phyloP scores from a whole-genome alignment of 23 tunicate species.

The Halocynthia roretzi region DNA sequence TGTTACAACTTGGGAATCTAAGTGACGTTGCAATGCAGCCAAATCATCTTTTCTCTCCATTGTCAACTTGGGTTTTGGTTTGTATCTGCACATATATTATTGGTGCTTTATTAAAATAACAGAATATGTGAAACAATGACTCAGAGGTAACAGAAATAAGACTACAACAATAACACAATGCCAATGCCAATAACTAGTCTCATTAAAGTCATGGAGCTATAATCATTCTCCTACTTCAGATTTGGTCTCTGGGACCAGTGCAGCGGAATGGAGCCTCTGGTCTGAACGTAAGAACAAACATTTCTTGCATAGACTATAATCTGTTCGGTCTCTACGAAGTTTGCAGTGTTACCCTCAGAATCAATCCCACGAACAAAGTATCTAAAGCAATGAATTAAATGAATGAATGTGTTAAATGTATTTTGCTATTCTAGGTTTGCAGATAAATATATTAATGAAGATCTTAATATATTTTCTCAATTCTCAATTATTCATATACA shows the following conservation, averaged over 20 bases:
- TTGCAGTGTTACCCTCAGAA: constrained; percentile 80
- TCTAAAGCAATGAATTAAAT: background rate
- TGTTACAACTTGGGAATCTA: constrained; percentile 60
- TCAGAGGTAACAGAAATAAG: background rate
- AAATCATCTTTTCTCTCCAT: constrained; percentile 20
- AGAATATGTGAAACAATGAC: background rate
- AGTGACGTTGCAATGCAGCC: constrained; percentile 52
- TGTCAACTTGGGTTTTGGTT: constrained; percentile 43
- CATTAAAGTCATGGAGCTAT: background rate
- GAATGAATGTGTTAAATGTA: too few relatives aligned
- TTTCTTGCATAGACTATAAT: constrained; percentile 55
- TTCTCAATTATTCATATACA: too few relatives aligned
- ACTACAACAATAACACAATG: background rate
- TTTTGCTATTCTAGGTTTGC: too few relatives aligned
- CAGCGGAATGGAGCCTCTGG: constrained; percentile 94
- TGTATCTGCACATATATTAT: constrained; percentile 36
- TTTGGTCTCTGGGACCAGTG: constrained; percentile 89
- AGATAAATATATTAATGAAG: too few relatives aligned
- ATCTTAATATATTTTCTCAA: too few relatives aligned
- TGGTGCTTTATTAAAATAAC: background rate
- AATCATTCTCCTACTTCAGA: constrained; percentile 40
- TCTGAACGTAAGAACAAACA: constrained; percentile 78
- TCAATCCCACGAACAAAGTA: constrained; percentile 86
- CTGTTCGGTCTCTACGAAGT: constrained; percentile 98
- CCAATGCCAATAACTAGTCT: background rate